phyloP scores from a whole-genome alignment of 2,113 vertebrate species.

The Pica pica region DNA sequence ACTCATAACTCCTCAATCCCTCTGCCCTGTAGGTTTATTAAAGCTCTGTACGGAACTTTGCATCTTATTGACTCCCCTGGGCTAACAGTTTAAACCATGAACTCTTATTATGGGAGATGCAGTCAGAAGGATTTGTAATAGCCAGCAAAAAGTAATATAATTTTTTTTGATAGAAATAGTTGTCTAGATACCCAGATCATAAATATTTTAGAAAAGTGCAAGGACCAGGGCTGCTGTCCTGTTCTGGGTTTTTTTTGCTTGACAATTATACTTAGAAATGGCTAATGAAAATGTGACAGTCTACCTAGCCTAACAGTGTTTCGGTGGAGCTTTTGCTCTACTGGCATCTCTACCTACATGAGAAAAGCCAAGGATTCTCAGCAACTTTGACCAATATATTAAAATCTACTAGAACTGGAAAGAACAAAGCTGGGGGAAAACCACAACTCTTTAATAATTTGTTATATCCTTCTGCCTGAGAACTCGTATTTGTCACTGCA shows the following conservation, averaged over 20 bases:
- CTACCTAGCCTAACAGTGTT: neutral
- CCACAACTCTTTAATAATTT: neutral
- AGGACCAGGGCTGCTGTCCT: neutral
- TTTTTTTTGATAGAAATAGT: neutral
- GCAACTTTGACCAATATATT: neutral
- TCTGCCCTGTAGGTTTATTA: neutral
- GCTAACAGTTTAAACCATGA: neutral
- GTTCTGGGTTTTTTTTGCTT: neutral
- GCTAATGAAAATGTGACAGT: neutral
- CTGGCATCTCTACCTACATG: neutral
- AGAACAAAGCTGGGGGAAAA: neutral
- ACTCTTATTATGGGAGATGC: neutral
- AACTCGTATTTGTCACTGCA: neutral
- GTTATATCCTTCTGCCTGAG: neutral
- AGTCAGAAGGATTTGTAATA: neutral
- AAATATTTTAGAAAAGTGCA: neutral
- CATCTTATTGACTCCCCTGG: neutral
- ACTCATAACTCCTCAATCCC: neutral
- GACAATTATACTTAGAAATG: neutral
- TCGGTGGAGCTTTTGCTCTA: neutral
- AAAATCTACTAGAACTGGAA: neutral
- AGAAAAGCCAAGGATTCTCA: neutral
- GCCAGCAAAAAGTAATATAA: neutral
- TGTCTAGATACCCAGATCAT: neutral
- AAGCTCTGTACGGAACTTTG: neutral